Conservation (phyloP, 2,888 invertebrate genomes). For the Yponomeuta evonymella region DNA sequence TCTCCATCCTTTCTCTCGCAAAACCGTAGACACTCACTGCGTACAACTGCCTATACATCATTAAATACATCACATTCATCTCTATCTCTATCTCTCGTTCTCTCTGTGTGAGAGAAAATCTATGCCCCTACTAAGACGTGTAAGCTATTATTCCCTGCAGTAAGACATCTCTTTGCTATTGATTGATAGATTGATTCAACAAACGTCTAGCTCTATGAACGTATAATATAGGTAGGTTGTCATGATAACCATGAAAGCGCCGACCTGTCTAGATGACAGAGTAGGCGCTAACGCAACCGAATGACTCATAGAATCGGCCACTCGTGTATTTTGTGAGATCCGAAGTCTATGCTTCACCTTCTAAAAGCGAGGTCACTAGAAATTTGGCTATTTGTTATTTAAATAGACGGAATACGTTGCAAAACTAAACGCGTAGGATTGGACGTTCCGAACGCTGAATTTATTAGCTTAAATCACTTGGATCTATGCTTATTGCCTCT, state of each 20-base stretch:
- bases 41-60: too few relatives aligned
- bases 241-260: conserved; percentile 1
- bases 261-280: neutral
- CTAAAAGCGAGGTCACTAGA: neutral
- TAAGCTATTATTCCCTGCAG: too few relatives aligned
- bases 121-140: too few relatives aligned
- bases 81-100: too few relatives aligned
- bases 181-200: neutral
- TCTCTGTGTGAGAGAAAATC: too few relatives aligned
- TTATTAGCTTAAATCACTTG: conserved; percentile 8
- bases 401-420: conserved; percentile 12
- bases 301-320: neutral
- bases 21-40: too few relatives aligned
- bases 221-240: neutral
- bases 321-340: neutral
- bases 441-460: conserved; percentile 5
- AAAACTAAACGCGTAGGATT: conserved; percentile 10
- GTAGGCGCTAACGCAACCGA: neutral
- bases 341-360: neutral
- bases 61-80: too few relatives aligned
- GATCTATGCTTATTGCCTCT: conserved; percentile 6
- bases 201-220: neutral
- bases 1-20: too few relatives aligned
- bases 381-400: neutral
- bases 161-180: too few relatives aligned